Evolutionary conservation across 2,797 vertebrate genomes (phyloP).

Genomic region (Artibeus jamaicensis): DNA sequence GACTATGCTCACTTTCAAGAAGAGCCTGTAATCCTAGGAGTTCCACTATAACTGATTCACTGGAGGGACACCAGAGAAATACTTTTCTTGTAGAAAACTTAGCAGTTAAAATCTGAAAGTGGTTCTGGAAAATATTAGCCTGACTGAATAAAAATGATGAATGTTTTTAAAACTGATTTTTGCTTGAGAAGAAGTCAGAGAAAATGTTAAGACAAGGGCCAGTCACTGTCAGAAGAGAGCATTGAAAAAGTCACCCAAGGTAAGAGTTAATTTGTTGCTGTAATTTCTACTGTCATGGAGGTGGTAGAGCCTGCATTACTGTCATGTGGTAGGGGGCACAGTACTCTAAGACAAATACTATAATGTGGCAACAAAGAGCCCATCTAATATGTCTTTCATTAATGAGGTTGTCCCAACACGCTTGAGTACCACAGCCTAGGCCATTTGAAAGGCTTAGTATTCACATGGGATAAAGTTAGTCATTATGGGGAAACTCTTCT

Average conservation of each 20-base stretch:
- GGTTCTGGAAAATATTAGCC: background rate
- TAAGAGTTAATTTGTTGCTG: background rate
- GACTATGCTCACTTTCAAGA: background rate
- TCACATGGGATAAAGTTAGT: conserved; percentile 60
- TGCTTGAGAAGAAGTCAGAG: background rate
- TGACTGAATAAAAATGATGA: background rate
- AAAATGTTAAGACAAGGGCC: background rate
- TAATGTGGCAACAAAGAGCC: conserved; percentile 39
- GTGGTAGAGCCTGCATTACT: background rate
- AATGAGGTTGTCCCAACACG: conserved; percentile 53
- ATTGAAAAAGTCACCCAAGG: background rate
- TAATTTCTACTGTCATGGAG: background rate
- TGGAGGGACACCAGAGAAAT: background rate
- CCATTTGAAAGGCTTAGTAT: conserved; percentile 64
- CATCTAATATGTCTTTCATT: conserved; percentile 19
- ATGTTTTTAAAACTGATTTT: background rate
- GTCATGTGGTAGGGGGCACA: background rate
- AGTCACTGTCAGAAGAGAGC: background rate
- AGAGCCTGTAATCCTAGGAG: background rate
- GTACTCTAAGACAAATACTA: conserved; percentile 51
- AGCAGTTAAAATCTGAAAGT: conserved; percentile 14
- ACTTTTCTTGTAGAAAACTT: background rate
- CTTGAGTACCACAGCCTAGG: background rate
- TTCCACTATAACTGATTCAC: background rate
- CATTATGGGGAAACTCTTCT: conserved; percentile 63